Evolutionary conservation across 2,113 vertebrate species (phyloP), one percentile per base, ranked within the genome.

Genomic region (Abramis brama): DNA sequence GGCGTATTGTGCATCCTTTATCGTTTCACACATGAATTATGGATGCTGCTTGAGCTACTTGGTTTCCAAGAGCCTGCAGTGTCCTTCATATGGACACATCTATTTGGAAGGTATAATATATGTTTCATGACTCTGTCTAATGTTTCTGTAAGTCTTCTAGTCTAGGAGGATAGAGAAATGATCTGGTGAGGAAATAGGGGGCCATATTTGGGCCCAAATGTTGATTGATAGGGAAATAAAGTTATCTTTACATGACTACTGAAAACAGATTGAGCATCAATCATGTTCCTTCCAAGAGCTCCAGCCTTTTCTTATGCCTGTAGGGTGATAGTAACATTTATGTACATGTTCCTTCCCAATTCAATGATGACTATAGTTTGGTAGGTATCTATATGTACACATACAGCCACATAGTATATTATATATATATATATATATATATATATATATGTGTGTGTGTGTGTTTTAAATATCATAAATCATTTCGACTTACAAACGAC

Each of bases 21-120:
- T 84, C 86, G 79, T 84, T 83, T 68, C 64, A 70, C 64, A 84
- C 64, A 87, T 87, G 86, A 87, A 87, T 87, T 80, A 84, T 87
- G 82, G 75, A 84, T 87, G 21, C 12, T 70, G 52, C 80, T 59
- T 11, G 74, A 71, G 79, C 45, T 50, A 57, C 36, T 30, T 50
- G 33, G 39, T 77, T 78, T 83, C 60, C 27, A 21, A 25, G 27
- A 50, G 82, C 13, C 62, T 27, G 27, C 27, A 13, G 64, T 5
- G 70, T 66, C 76, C 57, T 74, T 68, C 82, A 55, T 59, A 66
- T 3, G 39, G 52, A 64, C 80, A 57, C 23, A 23, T 52, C 68
- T 71, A 62, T 79, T 70, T 79, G 75, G 47, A 79, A 79, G 76
- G 45, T 66, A 36, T 62, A 68, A 74, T 60, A 6, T 50, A 84